Percentiles rank a stretch among this genome's conserved stretches.
These are phyloP conservation scores for Myxocyprinus asiaticus DNA, from an alignment of 2,113 vertebrate genomes.

Conservation along the genomic window DNA sequence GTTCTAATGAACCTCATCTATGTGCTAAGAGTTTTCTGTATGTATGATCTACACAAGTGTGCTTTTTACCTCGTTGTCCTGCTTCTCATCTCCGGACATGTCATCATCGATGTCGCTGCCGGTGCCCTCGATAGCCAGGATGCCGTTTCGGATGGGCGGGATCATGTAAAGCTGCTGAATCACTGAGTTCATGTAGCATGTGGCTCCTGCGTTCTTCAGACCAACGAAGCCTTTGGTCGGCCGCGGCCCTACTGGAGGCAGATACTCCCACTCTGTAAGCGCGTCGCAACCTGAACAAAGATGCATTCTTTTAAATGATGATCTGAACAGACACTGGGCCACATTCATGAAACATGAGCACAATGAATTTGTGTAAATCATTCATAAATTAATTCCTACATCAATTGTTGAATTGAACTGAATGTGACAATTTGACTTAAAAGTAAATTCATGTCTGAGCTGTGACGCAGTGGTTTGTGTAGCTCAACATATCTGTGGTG, in stretches of 20 bases:
- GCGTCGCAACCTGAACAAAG: conserved; percentile 86
- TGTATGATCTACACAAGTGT: background rate
- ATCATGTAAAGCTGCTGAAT: conserved; percentile 99
- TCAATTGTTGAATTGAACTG: no score
- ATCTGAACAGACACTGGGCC: no score
- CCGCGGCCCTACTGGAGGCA: conserved; percentile 94
- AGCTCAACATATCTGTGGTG: no score
- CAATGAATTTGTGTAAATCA: no score
- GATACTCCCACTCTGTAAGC: conserved; percentile 95
- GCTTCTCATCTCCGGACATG: conserved; percentile 96
- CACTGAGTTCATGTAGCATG: conserved; percentile 99
- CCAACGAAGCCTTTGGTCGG: conserved; percentile 97
- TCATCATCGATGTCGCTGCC: conserved; percentile 97
- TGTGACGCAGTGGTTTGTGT: no score
- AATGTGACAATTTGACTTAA: no score
- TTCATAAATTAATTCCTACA: no score
- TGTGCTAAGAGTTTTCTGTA: background rate
- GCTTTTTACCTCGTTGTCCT: conserved; percentile 86
- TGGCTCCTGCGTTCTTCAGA: conserved; percentile 96
- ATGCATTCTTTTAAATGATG: background rate
- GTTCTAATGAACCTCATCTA: background rate
- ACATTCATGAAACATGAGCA: no score
- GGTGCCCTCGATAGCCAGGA: conserved; percentile 95
- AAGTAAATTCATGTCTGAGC: background rate
- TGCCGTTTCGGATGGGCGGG: conserved; percentile 93